Evolutionary conservation across 2,113 vertebrate genomes (phyloP).

Genomic region (Forbesichthys papilliferus): DNA sequence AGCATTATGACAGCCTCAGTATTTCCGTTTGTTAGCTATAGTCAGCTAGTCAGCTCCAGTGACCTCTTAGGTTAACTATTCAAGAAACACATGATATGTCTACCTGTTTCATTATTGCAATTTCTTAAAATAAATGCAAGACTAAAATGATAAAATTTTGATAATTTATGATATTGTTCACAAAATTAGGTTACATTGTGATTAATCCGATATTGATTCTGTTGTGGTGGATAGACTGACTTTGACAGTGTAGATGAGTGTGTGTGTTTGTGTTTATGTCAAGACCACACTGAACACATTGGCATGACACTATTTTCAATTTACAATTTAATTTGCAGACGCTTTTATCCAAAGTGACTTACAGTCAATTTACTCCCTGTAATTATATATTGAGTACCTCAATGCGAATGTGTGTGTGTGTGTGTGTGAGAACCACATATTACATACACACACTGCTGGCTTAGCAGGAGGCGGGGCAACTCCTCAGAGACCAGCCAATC

Average conservation of each 20-base stretch:
- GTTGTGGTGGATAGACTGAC: not conserved
- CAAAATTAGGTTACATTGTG: too few species aligned
- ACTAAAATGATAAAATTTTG: too few species aligned
- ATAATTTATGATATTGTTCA: too few species aligned
- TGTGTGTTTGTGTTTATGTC: constrained; percentile 3
- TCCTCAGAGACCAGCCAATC: constrained; percentile 35
- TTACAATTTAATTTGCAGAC: too few species aligned
- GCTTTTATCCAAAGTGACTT: not conserved
- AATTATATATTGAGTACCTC: not conserved
- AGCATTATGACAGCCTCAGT: not conserved
- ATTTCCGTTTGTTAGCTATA: not conserved
- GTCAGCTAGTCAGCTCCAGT: not conserved
- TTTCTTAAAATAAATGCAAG: too few species aligned
- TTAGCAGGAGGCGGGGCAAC: constrained; percentile 25
- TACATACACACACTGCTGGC: constrained; percentile 39
- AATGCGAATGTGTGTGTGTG: not conserved
- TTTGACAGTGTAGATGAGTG: constrained; percentile 1
- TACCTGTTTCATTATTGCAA: not conserved
- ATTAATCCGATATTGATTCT: too few species aligned
- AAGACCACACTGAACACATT: too few species aligned
- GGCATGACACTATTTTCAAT: too few species aligned
- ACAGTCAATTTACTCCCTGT: too few species aligned
- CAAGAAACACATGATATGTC: not conserved
- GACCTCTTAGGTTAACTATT: not conserved
- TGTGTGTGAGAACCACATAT: constrained; percentile 12